Evolutionary conservation across 2,888 invertebrate genomes (phyloP), one percentile per base, ranked within the genome.

Genomic region (Torymus texanus): DNA sequence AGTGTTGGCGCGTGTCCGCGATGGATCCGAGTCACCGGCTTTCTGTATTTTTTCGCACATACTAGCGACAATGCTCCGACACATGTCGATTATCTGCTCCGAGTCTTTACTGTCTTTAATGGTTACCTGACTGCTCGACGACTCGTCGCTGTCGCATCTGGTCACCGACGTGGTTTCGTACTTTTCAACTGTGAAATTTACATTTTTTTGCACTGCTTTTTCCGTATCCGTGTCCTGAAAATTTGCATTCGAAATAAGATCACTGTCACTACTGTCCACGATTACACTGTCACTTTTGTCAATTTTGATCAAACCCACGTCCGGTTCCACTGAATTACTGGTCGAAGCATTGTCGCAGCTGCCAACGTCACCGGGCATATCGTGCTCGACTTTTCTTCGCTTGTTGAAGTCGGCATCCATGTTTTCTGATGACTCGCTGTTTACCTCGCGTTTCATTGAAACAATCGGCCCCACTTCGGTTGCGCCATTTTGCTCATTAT

Each of bases 331-430:
- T 10, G 14, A 62, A 13, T 62, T 62, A 13, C 12, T 21, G 12
- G 1, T 62, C 24, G 61, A 16, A 16, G 13, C 18, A 16, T 55
- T 65, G 2, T 63, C 16, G 29, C 29, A 29, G 5, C 29, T 29
- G 29, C 29, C 5, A 29, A 29, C 2, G 29, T 29, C 29, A 5
- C 29, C 29, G 2, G 29, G 29, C 29, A 5, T 5, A 50, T 21
- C 51, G 8, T 21, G 14, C 13, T 61, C 72, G 10, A 77, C 24
- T 71, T 77, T 77, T 50, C 70, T 63, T 55, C 63, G 56, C 53
- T 77, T 77, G 24, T 24, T 53, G 24, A 2, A 16, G 18, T 55
- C 63, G 56, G n/a, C 50, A 2, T 41, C 2, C 16, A n/a, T 11
- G 3, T 50, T 24, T 61, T 29, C 53, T 18, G 13, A n/a, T 24